These are phyloP conservation scores for Chymomyza costata DNA, from an alignment of 1,140 invertebrate genomes.

Conservation along the genomic window DNA sequence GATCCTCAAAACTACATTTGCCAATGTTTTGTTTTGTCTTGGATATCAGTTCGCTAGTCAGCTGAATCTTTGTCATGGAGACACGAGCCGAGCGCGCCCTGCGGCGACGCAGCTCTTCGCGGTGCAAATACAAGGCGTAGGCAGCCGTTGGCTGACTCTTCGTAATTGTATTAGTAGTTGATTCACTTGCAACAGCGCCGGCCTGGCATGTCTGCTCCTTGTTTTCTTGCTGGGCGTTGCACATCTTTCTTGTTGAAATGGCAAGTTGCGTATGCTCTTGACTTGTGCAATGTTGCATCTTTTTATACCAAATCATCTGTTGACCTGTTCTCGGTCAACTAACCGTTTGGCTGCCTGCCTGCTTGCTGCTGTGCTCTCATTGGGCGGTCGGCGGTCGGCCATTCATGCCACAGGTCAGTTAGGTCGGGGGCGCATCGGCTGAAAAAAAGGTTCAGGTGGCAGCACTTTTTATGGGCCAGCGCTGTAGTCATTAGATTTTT, in stretches of 20 bases:
- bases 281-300: not conserved
- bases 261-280: conserved; percentile 37
- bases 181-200: not conserved
- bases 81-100: conserved; percentile 23
- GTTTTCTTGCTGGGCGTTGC: conserved; percentile 27
- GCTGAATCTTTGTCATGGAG: conserved; percentile 50
- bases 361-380: no score
- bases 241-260: conserved; percentile 38
- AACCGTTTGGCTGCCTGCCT: no score
- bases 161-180: not conserved
- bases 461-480: not conserved
- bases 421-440: conserved; percentile 3
- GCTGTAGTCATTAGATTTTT: not conserved
- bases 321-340: conserved; percentile 56
- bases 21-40: conserved; percentile 48
- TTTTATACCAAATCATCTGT: conserved; percentile 36
- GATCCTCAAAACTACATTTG: conserved; percentile 47
- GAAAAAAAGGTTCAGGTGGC: not conserved
- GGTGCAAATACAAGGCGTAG: conserved; percentile 50
- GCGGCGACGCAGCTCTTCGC: conserved; percentile 46
- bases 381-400: no score
- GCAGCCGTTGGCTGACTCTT: conserved; percentile 37
- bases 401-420: conserved; percentile 43
- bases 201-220: conserved; percentile 1
- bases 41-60: conserved; percentile 50